Evolutionary conservation across 1,140 invertebrate species (phyloP).

Genomic region (Oscheius sp.): DNA sequence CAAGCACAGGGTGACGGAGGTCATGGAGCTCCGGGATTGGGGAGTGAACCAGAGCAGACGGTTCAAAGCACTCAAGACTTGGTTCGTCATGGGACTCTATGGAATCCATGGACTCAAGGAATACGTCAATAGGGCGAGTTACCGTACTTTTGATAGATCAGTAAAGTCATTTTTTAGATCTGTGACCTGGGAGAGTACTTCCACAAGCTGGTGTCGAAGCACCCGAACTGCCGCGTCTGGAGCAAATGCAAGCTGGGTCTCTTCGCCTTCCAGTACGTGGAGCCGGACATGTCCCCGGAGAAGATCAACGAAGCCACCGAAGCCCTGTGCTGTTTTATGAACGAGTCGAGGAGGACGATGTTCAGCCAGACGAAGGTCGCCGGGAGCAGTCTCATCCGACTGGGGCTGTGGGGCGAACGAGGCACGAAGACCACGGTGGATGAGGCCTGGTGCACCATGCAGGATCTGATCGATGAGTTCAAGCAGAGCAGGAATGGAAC

Average conservation of each 20-base stretch:
- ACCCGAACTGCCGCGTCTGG: too few relatives aligned
- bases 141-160: too few relatives aligned
- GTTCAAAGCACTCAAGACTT: conserved; percentile 77
- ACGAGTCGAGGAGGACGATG: background rate
- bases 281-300: background rate
- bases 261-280: background rate
- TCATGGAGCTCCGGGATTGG: conserved; percentile 74
- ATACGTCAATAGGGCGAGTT: too few relatives aligned
- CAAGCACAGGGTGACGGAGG: background rate
- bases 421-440: background rate
- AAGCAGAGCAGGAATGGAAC: too few relatives aligned
- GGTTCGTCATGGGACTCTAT: background rate
- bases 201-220: too few relatives aligned
- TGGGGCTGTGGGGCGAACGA: background rate
- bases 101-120: background rate
- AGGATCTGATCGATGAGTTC: background rate
- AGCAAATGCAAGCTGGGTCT: too few relatives aligned
- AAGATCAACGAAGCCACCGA: background rate
- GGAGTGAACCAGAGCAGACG: conserved; percentile 82
- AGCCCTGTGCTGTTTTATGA: background rate
- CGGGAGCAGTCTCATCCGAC: background rate
- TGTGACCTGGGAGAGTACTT: too few relatives aligned
- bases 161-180: too few relatives aligned
- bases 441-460: background rate
- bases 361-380: background rate